Evolutionary conservation across 2,888 invertebrate genomes (phyloP), one percentile per base, ranked within the genome.

Genomic region (Carterocephalus palaemon): DNA sequence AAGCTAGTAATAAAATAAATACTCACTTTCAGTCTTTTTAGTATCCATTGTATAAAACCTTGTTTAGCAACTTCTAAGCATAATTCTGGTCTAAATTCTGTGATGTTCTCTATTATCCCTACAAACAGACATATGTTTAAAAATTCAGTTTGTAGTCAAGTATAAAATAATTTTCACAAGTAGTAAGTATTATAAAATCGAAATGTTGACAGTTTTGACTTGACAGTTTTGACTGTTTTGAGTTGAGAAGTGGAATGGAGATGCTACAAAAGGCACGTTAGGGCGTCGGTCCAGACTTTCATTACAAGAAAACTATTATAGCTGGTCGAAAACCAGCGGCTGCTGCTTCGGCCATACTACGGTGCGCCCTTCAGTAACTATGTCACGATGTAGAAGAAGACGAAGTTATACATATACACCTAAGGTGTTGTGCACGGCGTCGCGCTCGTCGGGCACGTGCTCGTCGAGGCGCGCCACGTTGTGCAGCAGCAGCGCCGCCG

Each of bases 391-490:
- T 7, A 12, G 15, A 23, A 2, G 8, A 22, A 28, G 31, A 31
- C 22, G 1, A 12, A 17, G 19, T 5, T 26, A 9, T 22, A 16
- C 48, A 46, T 70, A 29, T 9, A 8, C 26, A 94, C 95, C 90
- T 57, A 97, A 85, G 2, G 97, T 95, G 69, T 99, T 97, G 75
- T 98, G 97, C 1, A 99, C 96, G 3, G 98, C 99, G 74, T 98
- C 98, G 22, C 94, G 89, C 82, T 99, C 99, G 74, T 98, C 98
- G 61, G 96, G 95, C 1, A 96, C 92, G 39, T 88, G 89, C 74
- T 99, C 99, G 77, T 99, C 98, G 2, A 99, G 89, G 29, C 98
- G 89, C 33, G 96, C 95, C 41, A 99, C 83, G 82, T 98, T 98
- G 80, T 98, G 97, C 1, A 99, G 94, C 3, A 99, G 78, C 40